A percentile compares a stretch with the other conserved stretches of the same genome.
These are phyloP conservation scores for Chaetodon auriga DNA, from an alignment of 2,113 vertebrate species.

Conservation along the genomic window DNA sequence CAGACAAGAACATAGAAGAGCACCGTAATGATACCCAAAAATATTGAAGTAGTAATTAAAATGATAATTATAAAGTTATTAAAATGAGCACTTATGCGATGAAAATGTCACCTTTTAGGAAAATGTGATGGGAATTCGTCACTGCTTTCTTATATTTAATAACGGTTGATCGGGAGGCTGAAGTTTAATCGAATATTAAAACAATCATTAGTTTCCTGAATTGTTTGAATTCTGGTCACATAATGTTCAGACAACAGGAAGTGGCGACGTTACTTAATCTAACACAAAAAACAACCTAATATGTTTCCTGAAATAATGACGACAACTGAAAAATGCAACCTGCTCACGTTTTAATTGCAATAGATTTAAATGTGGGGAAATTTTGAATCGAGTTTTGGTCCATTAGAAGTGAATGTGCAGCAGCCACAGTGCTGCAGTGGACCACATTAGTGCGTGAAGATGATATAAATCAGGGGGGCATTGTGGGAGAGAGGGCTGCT, in stretches of 20 bases:
- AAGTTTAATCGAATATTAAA: no score
- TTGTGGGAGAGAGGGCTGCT: constrained; percentile 32
- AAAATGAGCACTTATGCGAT: no score
- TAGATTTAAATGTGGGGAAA: no score
- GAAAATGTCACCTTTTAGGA: neutral
- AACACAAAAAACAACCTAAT: neutral
- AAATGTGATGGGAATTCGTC: neutral
- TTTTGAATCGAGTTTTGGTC: constrained; percentile 2
- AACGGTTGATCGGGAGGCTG: no score
- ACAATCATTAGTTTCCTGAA: no score
- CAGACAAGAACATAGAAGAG: no score
- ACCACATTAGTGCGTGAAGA: constrained; percentile 1
- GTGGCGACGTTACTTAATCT: neutral
- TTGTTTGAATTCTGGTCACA: no score
- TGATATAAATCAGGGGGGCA: constrained; percentile 28
- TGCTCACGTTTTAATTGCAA: neutral
- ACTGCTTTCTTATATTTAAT: neutral
- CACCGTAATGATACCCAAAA: no score
- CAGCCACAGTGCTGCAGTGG: constrained; percentile 2
- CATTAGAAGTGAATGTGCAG: neutral
- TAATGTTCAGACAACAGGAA: no score
- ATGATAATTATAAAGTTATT: no score
- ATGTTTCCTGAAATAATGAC: neutral
- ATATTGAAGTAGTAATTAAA: no score
- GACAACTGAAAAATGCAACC: neutral